Evolutionary conservation across 2,113 vertebrate species (phyloP), one percentile per base, ranked within the genome.

Genomic region (Notothenia coriiceps): DNA sequence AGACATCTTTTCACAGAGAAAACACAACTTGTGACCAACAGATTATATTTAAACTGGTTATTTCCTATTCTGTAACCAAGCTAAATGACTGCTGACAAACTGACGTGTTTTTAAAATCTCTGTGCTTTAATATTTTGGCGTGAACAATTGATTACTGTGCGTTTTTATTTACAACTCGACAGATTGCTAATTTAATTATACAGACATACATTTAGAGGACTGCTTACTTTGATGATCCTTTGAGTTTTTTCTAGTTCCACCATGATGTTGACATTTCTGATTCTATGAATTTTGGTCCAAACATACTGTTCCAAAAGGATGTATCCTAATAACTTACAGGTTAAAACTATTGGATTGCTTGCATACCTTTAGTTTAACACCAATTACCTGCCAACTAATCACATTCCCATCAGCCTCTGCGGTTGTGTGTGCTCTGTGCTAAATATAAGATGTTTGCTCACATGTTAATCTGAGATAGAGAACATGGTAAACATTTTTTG

Each of bases 11-110:
- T n/a, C 22, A 49, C 11, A 52, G 60, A 46, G 15, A 56, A 60
- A 44, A 2, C 5, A 10, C 9, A 83, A n/a, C 47, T 46, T 62
- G 71, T 83, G 64, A 86, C 57, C 52, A 55, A 15, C 17, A 60
- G 52, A 47, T 66, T 52, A 22, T 13, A 25, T 62, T 15, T 47
- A 71, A 81, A 47, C 17, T 12, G 46, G 11, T 51, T 70, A 22
- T 68, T 74, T 10, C 46, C 47, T 57, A 0, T 44, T 22, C 17
- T 54, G 40, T 14, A 55, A 60, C 68, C 63, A 82, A 55, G 51
- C 25, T 25, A 25, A 25, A 25, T 25, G 25, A 25, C 25, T 25
- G 25, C 25, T 25, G 49, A 5, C 43, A 72, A 51, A 65, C 10
- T 44, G 7, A 40, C 25, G 13, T 17, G 44, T 68, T 57, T 18